Conservation (phyloP, 2,888 invertebrate species). For the Ophonus ardosiacus region DNA sequence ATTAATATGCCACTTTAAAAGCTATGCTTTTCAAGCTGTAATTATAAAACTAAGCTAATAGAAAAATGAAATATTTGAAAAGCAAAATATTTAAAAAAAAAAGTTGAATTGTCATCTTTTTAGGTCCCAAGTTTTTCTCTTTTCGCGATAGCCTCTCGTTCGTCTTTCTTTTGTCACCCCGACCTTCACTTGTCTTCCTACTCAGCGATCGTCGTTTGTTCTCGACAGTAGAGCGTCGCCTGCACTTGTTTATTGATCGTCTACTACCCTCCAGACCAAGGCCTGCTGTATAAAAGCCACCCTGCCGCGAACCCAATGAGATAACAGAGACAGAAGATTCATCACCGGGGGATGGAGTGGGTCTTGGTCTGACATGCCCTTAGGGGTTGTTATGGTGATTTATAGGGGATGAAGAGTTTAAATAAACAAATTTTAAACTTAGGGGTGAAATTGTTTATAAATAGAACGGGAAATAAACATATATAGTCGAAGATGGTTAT, state of each 20-base stretch:
- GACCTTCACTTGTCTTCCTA: background rate
- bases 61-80: too few species aligned
- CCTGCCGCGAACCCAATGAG: slow-evolving; percentile 31
- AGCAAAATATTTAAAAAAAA: too few species aligned
- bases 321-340: slow-evolving; percentile 39
- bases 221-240: slow-evolving; percentile 4
- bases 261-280: slow-evolving; percentile 37
- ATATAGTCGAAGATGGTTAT: background rate
- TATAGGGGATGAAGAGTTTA: background rate
- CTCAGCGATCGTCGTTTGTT: background rate
- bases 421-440: background rate
- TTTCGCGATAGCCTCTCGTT: too few species aligned
- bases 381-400: background rate
- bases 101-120: too few species aligned
- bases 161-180: background rate
- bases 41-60: too few species aligned
- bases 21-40: too few species aligned
- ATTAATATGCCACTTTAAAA: too few species aligned
- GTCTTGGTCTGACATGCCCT: slow-evolving; percentile 4
- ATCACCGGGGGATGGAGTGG: background rate
- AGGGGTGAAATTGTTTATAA: background rate
- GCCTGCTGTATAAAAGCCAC: background rate
- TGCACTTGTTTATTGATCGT: slow-evolving; percentile 50
- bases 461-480: background rate
- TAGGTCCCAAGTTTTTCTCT: too few species aligned